phyloP scores from a whole-genome alignment of 1,140 invertebrate genomes.

The Aphidius gifuensis region DNA sequence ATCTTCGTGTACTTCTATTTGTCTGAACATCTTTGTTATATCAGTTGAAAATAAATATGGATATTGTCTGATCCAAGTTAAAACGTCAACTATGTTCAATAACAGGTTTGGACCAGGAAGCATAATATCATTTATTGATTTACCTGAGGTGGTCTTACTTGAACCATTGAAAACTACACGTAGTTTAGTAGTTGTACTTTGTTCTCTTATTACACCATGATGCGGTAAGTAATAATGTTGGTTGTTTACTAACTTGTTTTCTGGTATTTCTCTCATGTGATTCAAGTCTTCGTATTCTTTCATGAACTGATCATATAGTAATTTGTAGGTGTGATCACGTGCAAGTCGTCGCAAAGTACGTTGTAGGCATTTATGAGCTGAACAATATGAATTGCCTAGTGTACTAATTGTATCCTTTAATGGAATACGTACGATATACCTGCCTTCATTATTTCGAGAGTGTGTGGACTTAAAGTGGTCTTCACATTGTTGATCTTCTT shows the following conservation, averaged over 20 bases:
- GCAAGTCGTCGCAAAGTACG: slow-evolving; percentile 25
- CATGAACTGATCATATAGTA: slow-evolving; percentile 37
- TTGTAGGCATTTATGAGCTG: slow-evolving; percentile 25
- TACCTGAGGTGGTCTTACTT: slow-evolving; percentile 25
- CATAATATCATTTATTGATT: slow-evolving; percentile 32
- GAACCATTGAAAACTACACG: slow-evolving; percentile 41
- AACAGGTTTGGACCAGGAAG: slow-evolving; percentile 25
- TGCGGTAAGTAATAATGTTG: slow-evolving; percentile 38
- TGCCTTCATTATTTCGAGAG: slow-evolving; percentile 2
- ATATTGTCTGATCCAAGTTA: slow-evolving; percentile 34
- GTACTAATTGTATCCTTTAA: slow-evolving; percentile 21
- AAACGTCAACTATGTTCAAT: slow-evolving; percentile 11
- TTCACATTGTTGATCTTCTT: slow-evolving; percentile 24
- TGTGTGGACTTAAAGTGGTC: slow-evolving; percentile 12
- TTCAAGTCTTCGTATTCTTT: slow-evolving; percentile 36
- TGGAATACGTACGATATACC: slow-evolving; percentile 27
- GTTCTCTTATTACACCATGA: slow-evolving; percentile 36
- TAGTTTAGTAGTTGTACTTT: slow-evolving; percentile 32
- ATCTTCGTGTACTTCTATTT: slow-evolving; percentile 30
- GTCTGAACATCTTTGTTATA: slow-evolving; percentile 34
- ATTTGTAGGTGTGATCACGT: slow-evolving; percentile 18
- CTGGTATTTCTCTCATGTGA: slow-evolving; percentile 34
- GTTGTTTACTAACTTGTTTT: not conserved
- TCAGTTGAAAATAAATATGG: slow-evolving; percentile 24
- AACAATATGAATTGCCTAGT: slow-evolving; percentile 30